Percentiles rank a stretch among this genome's conserved stretches.
These are phyloP conservation scores for Bhutanitis thaidina DNA, from an alignment of 2,888 invertebrate genomes.

Conservation along the genomic window DNA sequence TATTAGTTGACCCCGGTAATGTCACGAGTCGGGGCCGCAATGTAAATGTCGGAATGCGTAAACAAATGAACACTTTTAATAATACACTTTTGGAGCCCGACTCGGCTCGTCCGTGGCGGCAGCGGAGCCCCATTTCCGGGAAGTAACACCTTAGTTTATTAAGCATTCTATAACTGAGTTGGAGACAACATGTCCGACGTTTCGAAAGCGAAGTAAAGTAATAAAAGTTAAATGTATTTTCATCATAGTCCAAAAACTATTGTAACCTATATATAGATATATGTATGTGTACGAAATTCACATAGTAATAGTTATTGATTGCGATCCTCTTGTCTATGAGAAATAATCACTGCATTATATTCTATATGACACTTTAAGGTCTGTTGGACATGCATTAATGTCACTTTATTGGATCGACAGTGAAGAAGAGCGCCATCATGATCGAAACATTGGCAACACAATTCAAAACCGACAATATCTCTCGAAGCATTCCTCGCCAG, in stretches of 20 bases:
- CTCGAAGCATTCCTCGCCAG: background rate
- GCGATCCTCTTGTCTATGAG: too few species aligned
- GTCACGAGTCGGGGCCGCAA: slow-evolving; percentile 38
- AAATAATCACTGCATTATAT: background rate
- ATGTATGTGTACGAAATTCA: too few species aligned
- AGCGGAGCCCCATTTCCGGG: slow-evolving; percentile 45
- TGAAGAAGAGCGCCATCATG: background rate
- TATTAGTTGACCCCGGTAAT: slow-evolving; percentile 33
- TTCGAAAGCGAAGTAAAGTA: background rate
- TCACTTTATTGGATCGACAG: background rate
- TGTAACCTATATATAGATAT: too few species aligned
- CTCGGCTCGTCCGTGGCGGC: slow-evolving; percentile 28
- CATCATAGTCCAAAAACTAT: background rate
- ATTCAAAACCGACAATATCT: background rate
- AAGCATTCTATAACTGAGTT: slow-evolving; percentile 7
- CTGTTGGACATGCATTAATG: background rate
- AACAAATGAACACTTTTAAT: slow-evolving; percentile 38
- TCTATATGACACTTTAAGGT: slow-evolving; percentile 4
- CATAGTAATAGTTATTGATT: too few species aligned
- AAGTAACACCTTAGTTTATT: slow-evolving; percentile 40
- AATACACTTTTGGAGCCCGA: slow-evolving; percentile 34
- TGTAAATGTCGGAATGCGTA: slow-evolving; percentile 39
- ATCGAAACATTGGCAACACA: background rate
- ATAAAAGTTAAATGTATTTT: slow-evolving; percentile 4
- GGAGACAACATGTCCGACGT: slow-evolving; percentile 1